Evolutionary conservation across 2,113 vertebrate genomes (phyloP).

Genomic region (Saccopteryx leptura): DNA sequence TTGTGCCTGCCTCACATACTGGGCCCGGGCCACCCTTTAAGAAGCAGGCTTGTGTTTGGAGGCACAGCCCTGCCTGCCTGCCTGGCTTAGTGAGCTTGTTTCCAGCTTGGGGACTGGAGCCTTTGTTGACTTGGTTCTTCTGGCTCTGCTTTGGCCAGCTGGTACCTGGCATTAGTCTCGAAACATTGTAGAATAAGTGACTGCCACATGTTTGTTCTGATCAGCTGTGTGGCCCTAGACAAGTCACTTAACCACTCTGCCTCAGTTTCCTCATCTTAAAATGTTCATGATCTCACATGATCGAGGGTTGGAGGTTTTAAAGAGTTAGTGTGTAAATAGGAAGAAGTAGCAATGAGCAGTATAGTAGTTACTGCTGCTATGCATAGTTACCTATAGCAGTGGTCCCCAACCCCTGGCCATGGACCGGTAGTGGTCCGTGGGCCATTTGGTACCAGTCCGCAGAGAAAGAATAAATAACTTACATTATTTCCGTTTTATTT

Average conservation of each 20-base stretch:
- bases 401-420: too few relatives aligned
- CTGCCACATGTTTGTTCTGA: fast-evolving
- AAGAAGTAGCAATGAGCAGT: neutral
- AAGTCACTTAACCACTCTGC: neutral
- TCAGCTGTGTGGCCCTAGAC: neutral
- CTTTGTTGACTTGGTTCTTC: neutral
- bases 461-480: too few relatives aligned
- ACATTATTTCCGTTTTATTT: too few relatives aligned
- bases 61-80: neutral
- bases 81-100: neutral
- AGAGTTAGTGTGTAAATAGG: neutral
- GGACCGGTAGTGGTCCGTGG: too few relatives aligned
- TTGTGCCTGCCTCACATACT: neutral
- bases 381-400: neutral
- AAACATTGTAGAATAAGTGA: neutral
- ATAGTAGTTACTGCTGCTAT: neutral
- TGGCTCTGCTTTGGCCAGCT: neutral
- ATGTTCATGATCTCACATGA: neutral
- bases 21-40: neutral
- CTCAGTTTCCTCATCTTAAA: slow-evolving; percentile 49
- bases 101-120: neutral
- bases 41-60: neutral
- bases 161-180: neutral
- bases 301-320: neutral
- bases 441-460: too few relatives aligned